Evolutionary conservation across 2,113 vertebrate genomes (phyloP).

Genomic region (Scophthalmus maximus): DNA sequence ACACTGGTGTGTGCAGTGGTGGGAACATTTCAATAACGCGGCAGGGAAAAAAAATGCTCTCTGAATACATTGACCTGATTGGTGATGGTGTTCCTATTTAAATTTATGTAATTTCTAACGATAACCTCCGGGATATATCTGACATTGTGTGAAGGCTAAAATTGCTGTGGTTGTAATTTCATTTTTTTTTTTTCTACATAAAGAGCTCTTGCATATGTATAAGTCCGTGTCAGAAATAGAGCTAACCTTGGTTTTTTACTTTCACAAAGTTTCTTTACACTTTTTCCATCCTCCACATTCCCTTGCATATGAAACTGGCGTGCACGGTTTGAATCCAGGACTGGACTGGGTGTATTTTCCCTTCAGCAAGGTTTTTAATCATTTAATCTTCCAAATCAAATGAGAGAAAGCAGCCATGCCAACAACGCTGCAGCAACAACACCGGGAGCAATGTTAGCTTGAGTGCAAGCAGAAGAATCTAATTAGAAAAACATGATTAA

Average conservation of each 20-base stretch:
- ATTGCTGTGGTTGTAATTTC: slow-evolving; percentile 75
- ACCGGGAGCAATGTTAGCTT: slow-evolving; percentile 30
- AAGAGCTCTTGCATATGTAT: slow-evolving; percentile 79
- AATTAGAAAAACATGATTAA: slow-evolving; percentile 65
- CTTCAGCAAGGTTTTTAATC: neutral
- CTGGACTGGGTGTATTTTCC: neutral
- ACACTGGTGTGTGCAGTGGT: slow-evolving; percentile 37
- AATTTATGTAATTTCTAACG: slow-evolving; percentile 76
- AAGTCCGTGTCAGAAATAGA: slow-evolving; percentile 72
- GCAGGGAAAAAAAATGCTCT: slow-evolving; percentile 20
- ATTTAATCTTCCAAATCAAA: neutral
- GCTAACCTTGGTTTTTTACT: slow-evolving; percentile 77
- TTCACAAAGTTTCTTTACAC: slow-evolving; percentile 58
- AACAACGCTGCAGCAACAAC: slow-evolving; percentile 28
- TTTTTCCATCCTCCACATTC: slow-evolving; percentile 42
- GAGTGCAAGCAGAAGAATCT: slow-evolving; percentile 46
- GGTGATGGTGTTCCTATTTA: slow-evolving; percentile 64
- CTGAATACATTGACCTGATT: slow-evolving; percentile 73
- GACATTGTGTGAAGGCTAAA: slow-evolving; percentile 72
- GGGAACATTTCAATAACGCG: slow-evolving; percentile 70
- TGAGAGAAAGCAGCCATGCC: slow-evolving; percentile 29
- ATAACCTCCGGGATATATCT: slow-evolving; percentile 78
- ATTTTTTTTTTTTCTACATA: slow-evolving; percentile 49
- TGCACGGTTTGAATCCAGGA: slow-evolving; percentile 26
- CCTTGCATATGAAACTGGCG: slow-evolving; percentile 57